Percentiles rank a stretch among this genome's conserved stretches.
Conservation (phyloP, 1,140 invertebrate species). For the Heliconius melpomene region DNA sequence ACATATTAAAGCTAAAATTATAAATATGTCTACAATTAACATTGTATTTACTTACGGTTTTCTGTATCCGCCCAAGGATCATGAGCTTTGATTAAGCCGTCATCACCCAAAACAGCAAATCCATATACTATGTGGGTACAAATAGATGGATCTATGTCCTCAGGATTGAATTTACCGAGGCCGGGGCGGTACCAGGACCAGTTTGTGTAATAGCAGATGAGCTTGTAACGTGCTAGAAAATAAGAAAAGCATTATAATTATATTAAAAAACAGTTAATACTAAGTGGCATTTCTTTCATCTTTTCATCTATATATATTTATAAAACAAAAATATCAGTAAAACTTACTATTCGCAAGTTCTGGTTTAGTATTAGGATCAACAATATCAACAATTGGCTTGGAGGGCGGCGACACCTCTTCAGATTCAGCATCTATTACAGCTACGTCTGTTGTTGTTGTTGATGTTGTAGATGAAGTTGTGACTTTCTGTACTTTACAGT, state of each 20-base stretch:
- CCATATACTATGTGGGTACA: conserved; percentile 97
- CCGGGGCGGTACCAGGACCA: conserved; percentile 96
- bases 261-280: too few relatives aligned
- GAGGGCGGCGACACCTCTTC: conserved; percentile 40
- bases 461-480: conserved; percentile 50
- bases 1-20: too few relatives aligned
- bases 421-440: conserved; percentile 35
- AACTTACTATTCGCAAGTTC: conserved; percentile 48
- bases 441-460: conserved; percentile 9
- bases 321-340: background rate
- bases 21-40: too few relatives aligned
- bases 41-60: conserved; percentile 83
- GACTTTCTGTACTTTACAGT: conserved; percentile 80
- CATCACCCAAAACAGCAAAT: conserved; percentile 92
- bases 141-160: conserved; percentile 91
- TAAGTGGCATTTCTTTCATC: background rate
- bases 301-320: background rate
- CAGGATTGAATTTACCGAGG: conserved; percentile 89
- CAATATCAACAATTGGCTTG: conserved; percentile 40
- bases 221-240: conserved; percentile 83
- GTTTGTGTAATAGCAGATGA: conserved; percentile 96
- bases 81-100: conserved; percentile 90
- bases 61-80: conserved; percentile 95
- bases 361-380: conserved; percentile 46
- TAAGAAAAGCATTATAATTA: conserved; percentile 26